Evolutionary conservation across 2,888 invertebrate genomes (phyloP).

Genomic region (Archips crataeganus): DNA sequence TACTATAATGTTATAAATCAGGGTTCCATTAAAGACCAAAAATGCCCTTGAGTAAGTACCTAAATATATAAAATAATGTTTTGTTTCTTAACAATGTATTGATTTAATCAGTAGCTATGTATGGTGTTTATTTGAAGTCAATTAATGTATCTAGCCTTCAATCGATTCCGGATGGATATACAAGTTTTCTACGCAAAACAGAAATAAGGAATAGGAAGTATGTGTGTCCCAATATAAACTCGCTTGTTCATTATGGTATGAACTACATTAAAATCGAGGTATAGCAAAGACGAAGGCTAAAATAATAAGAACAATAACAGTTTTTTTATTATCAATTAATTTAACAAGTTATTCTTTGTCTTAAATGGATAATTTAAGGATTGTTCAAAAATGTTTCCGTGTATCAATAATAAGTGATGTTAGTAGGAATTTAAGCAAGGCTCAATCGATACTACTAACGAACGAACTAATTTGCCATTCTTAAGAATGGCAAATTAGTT

Average conservation of each 20-base stretch:
- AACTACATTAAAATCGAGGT: not conserved
- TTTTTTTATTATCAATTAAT: too few relatives aligned
- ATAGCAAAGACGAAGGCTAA: not conserved
- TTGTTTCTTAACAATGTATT: not conserved
- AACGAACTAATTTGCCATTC: too few relatives aligned
- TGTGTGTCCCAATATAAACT: not conserved
- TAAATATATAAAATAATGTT: not conserved
- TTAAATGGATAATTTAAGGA: not conserved
- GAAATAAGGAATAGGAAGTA: conserved; percentile 4
- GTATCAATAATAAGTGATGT: not conserved
- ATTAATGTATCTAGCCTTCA: not conserved
- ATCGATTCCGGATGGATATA: not conserved
- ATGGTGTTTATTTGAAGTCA: not conserved
- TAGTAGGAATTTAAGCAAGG: not conserved
- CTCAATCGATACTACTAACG: too few relatives aligned
- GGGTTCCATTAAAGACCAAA: not conserved
- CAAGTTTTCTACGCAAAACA: not conserved
- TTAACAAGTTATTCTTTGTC: not conserved
- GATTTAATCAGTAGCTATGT: not conserved
- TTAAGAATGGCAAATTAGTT: not conserved
- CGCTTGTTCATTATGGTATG: not conserved
- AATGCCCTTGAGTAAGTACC: not conserved
- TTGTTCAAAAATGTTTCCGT: not conserved
- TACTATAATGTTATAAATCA: not conserved
- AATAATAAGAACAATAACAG: too few relatives aligned